Evolutionary conservation across 2,797 vertebrate genomes (phyloP), one percentile per base, ranked within the genome.

Genomic region (Pithecia hirsuta): DNA sequence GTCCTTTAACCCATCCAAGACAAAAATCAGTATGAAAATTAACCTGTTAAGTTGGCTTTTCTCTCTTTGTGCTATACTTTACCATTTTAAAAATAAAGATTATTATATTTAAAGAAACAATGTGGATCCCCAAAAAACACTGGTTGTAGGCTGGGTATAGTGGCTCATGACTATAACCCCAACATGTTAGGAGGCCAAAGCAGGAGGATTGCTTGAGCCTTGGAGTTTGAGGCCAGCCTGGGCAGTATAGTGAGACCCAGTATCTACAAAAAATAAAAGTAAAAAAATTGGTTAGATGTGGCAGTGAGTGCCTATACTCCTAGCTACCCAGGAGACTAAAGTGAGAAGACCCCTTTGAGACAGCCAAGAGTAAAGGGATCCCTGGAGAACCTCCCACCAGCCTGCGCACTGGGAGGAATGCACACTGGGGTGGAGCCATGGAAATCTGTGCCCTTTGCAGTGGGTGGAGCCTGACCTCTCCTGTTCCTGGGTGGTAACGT

Each of bases 31-130:
- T n/a, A 15, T 55, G 84, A 94, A 90, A 78, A 11, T 17, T 33
- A 96, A 57, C 17, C 10, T 33, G n/a, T 44, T 50, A 39, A 80
- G 14, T 50, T 48, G 19, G 19, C 12, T 93, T 76, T 74, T 24
- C 26, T 57, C 7, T 44, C 22, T 76, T 50, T 91, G 75, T 90
- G 3, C 30, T 3, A 1, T 57, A 72, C 22, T 36, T 94, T 91
- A 89, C 9, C 24, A 70, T 87, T 80, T 92, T 72, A 78, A 78
- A 78, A 74, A 95, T 67, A 79, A 93, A 92, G 17, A n/a, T 64
- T 4, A 86, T 64, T 44, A 30, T 10, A 41, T 36, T 91, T 61
- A 76, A 86, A 86, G 57, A 75, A 85, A 13, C 12, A 81, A 12
- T 36, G 33, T 52, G 3, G 36, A 52, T 67, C 6, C 1, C 17